Evolutionary conservation across 2,888 invertebrate genomes (phyloP).

Genomic region (Marronus borbonicus): DNA sequence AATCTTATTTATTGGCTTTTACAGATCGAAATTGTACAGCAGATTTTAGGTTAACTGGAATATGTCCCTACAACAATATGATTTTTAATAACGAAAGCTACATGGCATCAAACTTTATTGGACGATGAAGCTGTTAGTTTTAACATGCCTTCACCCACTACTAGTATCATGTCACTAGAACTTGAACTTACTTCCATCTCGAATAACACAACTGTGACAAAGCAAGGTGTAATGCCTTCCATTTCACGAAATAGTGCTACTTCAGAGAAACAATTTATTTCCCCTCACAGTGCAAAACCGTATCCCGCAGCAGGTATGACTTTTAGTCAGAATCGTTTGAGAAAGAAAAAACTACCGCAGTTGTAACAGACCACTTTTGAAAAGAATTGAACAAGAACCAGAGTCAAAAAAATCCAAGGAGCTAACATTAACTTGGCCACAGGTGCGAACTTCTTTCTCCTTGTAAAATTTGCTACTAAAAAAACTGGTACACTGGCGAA

Average conservation of each 20-base stretch:
- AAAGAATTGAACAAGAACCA: too few relatives aligned
- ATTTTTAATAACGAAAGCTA: constrained; percentile 47
- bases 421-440: too few relatives aligned
- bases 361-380: not conserved
- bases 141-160: not conserved
- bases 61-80: constrained; percentile 46
- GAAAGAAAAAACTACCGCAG: not conserved
- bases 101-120: constrained; percentile 32
- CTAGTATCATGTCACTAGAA: not conserved
- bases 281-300: constrained; percentile 13
- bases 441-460: too few relatives aligned
- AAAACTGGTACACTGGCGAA: too few relatives aligned
- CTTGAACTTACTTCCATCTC: not conserved
- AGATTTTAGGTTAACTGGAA: constrained; percentile 41
- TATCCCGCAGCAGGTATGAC: not conserved
- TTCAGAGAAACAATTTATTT: constrained; percentile 26
- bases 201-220: not conserved
- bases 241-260: not conserved
- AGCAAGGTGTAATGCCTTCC: too few relatives aligned
- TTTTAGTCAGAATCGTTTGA: not conserved
- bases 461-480: too few relatives aligned
- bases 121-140: not conserved
- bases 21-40: constrained; percentile 29
- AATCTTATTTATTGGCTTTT: constrained; percentile 45
- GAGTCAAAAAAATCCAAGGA: too few relatives aligned